These are phyloP conservation scores for Rambutsinella grinnellia DNA, from an alignment of 2,888 invertebrate species.

Conservation along the genomic window DNA sequence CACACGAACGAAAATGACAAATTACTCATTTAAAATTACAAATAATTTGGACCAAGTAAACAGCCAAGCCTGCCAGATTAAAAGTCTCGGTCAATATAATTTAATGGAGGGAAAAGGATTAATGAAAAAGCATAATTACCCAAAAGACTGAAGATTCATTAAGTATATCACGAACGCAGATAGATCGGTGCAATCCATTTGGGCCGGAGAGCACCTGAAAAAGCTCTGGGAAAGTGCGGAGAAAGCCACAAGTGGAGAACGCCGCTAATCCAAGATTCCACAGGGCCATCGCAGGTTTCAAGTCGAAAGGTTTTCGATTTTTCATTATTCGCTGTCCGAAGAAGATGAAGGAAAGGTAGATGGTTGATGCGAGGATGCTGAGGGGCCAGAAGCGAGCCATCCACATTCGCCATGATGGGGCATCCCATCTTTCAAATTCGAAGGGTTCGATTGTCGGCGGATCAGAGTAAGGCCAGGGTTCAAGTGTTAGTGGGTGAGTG, in stretches of 20 bases:
- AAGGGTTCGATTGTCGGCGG: constrained; percentile 45
- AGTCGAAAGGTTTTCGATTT: constrained; percentile 34
- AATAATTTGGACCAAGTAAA: constrained; percentile 50
- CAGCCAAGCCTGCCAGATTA: constrained; percentile 38
- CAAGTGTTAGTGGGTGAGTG: constrained; percentile 13
- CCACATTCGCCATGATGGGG: constrained; percentile 42
- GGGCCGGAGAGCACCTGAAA: constrained; percentile 42
- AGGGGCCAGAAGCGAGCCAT: constrained; percentile 42
- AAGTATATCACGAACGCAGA: constrained; percentile 44
- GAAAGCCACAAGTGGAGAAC: constrained; percentile 47
- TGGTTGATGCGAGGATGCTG: constrained; percentile 18
- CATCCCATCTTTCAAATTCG: constrained; percentile 42
- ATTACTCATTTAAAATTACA: too few species aligned
- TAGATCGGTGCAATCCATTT: constrained; percentile 44
- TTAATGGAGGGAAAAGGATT: background rate
- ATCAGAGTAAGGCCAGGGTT: constrained; percentile 42
- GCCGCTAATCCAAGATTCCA: constrained; percentile 47
- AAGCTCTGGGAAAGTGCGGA: constrained; percentile 40
- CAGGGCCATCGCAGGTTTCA: constrained; percentile 17
- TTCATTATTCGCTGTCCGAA: constrained; percentile 43
- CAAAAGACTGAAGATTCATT: constrained; percentile 38
- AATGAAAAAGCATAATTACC: constrained; percentile 9
- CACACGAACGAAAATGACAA: too few species aligned
- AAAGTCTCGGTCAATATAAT: background rate
- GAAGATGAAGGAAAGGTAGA: constrained; percentile 43